phyloP scores from a whole-genome alignment of 2,888 invertebrate genomes.

The Reticulitermes lucifugus region DNA sequence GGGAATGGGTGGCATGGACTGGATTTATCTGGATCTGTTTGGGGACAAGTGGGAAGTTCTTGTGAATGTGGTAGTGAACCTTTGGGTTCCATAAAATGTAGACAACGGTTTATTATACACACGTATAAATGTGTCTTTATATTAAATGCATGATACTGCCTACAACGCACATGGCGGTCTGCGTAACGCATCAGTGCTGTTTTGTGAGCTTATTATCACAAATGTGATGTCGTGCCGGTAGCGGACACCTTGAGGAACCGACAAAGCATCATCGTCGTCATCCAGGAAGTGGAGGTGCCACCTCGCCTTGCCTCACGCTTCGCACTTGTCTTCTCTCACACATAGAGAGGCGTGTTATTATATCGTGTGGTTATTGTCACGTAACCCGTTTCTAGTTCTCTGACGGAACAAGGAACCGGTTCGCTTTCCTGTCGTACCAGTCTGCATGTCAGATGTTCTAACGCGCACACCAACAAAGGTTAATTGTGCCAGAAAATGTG shows the following conservation, averaged over 20 bases:
- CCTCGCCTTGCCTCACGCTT: neutral
- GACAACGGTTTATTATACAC: too few relatives aligned
- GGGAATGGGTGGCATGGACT: too few relatives aligned
- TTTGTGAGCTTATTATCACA: neutral
- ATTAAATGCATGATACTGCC: too few relatives aligned
- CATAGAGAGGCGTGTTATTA: neutral
- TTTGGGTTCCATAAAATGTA: too few relatives aligned
- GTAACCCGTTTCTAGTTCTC: constrained; percentile 11
- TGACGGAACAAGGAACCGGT: constrained; percentile 11
- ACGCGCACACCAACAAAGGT: constrained; percentile 27
- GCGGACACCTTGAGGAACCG: neutral
- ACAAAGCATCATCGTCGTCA: neutral
- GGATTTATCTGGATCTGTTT: too few relatives aligned
- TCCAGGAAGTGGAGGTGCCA: neutral
- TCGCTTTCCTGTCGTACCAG: constrained; percentile 29
- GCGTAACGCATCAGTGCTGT: neutral
- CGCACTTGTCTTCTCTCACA: constrained; percentile 8
- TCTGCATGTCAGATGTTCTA: constrained; percentile 16
- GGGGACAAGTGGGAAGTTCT: too few relatives aligned
- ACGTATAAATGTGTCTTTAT: too few relatives aligned
- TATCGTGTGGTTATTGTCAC: neutral
- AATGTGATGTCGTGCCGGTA: neutral
- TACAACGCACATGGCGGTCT: neutral
- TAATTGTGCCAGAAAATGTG: constrained; percentile 39
- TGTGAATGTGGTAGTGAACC: too few relatives aligned